phyloP scores from a whole-genome alignment of 1,140 invertebrate species.

The Rhyzopertha dominica region DNA sequence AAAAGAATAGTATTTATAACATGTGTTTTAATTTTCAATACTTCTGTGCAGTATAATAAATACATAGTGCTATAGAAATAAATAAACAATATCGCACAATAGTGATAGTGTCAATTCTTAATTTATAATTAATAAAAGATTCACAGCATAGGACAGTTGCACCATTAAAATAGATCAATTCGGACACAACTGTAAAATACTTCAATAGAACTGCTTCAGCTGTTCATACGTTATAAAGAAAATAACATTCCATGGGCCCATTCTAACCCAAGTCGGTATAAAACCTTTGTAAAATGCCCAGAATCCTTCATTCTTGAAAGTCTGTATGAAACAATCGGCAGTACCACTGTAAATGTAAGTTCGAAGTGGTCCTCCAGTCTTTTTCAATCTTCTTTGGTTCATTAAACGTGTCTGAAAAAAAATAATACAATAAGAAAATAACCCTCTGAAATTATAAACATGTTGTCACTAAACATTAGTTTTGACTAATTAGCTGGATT shows the following conservation, averaged over 20 bases:
- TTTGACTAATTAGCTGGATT: no score
- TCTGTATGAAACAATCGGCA: slow-evolving; percentile 84
- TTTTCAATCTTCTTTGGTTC: slow-evolving; percentile 72
- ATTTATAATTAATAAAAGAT: no score
- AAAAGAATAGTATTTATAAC: no score
- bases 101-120: no score
- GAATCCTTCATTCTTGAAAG: slow-evolving; percentile 72
- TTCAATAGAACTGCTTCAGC: slow-evolving; percentile 63
- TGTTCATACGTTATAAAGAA: slow-evolving; percentile 96
- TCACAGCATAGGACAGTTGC: no score
- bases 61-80: no score
- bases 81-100: no score
- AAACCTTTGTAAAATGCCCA: slow-evolving; percentile 81
- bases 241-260: slow-evolving; percentile 91
- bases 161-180: no score
- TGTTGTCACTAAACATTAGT: slow-evolving; percentile 6
- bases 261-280: slow-evolving; percentile 73
- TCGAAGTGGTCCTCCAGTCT: slow-evolving; percentile 44
- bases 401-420: slow-evolving; percentile 81
- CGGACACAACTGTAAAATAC: no score
- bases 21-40: no score
- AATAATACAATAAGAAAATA: slow-evolving; percentile 6
- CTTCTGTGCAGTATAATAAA: no score
- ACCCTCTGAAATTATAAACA: not conserved
- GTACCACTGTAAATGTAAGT: slow-evolving; percentile 75